These are phyloP conservation scores for Heliconius congener DNA, from an alignment of 1,140 invertebrate species.

Conservation along the genomic window DNA sequence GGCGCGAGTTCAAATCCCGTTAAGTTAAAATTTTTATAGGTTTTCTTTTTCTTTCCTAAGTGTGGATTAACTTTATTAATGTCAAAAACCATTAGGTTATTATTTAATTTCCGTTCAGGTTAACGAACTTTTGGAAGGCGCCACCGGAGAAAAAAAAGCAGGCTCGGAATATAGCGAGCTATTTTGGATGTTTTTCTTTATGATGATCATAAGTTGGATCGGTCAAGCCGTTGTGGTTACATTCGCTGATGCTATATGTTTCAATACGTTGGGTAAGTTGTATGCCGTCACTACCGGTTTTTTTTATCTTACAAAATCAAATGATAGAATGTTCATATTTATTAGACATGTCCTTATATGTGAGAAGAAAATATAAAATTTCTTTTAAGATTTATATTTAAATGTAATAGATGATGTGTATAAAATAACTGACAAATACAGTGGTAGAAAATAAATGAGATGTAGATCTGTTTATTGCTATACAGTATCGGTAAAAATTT, in stretches of 20 bases:
- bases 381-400: too few species aligned
- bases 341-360: too few species aligned
- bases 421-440: too few species aligned
- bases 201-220: constrained; percentile 88
- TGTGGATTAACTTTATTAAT: too few species aligned
- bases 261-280: constrained; percentile 86
- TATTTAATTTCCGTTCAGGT: constrained; percentile 42
- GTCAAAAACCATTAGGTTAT: not conserved
- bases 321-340: not conserved
- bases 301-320: too few species aligned
- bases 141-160: constrained; percentile 48
- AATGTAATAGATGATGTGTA: too few species aligned
- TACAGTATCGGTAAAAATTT: too few species aligned
- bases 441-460: not conserved
- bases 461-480: not conserved
- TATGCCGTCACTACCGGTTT: too few species aligned
- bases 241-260: constrained; percentile 92
- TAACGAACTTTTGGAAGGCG: constrained; percentile 60
- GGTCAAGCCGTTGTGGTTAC: constrained; percentile 92
- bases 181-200: constrained; percentile 87
- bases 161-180: constrained; percentile 80
- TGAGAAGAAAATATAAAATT: too few species aligned
- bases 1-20: too few species aligned
- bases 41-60: too few species aligned
- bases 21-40: too few species aligned